A percentile compares a stretch with the other conserved stretches of the same genome.
Evolutionary conservation across 2,797 vertebrate species (phyloP).

Genomic region (Sebastes itinus): DNA sequence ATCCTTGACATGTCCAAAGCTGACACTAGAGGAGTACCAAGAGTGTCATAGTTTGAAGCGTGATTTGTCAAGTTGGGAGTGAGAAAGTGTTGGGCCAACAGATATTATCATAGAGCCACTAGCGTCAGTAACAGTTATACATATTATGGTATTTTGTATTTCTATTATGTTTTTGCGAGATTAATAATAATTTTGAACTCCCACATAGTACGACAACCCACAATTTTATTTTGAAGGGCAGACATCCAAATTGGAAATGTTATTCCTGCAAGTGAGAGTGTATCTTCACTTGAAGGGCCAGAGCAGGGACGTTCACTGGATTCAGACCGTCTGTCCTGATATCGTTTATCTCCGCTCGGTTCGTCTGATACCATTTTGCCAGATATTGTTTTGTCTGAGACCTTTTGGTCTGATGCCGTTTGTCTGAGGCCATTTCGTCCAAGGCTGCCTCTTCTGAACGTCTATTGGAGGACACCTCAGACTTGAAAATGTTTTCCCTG

Average conservation of each 20-base stretch:
- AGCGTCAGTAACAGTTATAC: not conserved
- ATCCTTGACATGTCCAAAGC: not conserved
- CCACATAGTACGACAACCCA: not conserved
- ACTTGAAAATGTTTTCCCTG: not conserved
- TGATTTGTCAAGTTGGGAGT: rapidly evolving
- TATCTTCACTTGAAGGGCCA: not conserved
- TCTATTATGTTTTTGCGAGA: not conserved
- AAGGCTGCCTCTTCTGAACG: slow-evolving; percentile 2
- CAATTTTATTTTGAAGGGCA: slow-evolving; percentile 1
- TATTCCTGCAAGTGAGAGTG: not conserved
- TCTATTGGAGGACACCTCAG: not conserved
- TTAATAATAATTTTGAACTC: not conserved
- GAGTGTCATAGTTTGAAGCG: not conserved
- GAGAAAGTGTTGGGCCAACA: not conserved
- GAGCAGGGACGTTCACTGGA: slow-evolving; percentile 9
- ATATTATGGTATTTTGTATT: not conserved
- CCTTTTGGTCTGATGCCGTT: slow-evolving; percentile 18
- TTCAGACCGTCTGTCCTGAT: slow-evolving; percentile 9
- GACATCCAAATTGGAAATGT: not conserved
- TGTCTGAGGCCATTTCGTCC: slow-evolving; percentile 14
- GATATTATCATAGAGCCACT: not conserved
- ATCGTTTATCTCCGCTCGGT: slow-evolving; percentile 24
- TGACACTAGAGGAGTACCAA: not conserved
- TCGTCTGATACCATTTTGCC: slow-evolving; percentile 25
- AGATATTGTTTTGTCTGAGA: slow-evolving; percentile 24